Evolutionary conservation across 1,140 invertebrate species (phyloP), one percentile per base, ranked within the genome.

Genomic region (Aphidius gifuensis): DNA sequence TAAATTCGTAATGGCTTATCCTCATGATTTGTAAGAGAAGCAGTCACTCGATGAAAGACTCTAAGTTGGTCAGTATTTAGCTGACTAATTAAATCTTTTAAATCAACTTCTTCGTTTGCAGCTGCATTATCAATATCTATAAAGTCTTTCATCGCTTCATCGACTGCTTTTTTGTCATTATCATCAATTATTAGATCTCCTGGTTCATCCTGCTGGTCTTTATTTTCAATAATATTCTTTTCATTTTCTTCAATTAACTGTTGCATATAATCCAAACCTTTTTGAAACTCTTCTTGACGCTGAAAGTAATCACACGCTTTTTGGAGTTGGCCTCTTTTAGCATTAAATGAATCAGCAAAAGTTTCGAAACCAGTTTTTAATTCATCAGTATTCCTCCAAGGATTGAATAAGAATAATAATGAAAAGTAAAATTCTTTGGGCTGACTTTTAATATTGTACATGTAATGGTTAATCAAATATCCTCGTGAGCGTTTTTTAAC

Each of bases 41-140:
- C 16, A 8, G 40, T 69, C 6, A 71, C 64, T 62, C 63, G 57
- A 62, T 71, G 59, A 61, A 69, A 71, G 7, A 74, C 60, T 46
- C 68, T 48, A 60, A 60, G 66, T 62, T 74, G 69, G 66, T 75
- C 72, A 4, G 5, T 9, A 65, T 75, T 74, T 45, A 74, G 58
- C 62, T 67, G 42, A 11, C 32, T 5, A 43, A 71, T 69, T 62
- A 71, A 16, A 16, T 16, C 16, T 16, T 16, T 69, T 32, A 69
- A 23, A 11, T 59, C 42, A 9, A 74, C 9, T 61, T 67, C 48
- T 16, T 51, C 21, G 9, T 65, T 47, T n/a, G 69, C 58, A 49
- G 9, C 49, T 60, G 64, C 67, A 53, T 68, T 50, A 7, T 4
- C 62, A 9, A 43, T 44, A 50, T 68, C 68, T 43, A 57, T 51